Base-by-base conservation (phyloP, 2,797 vertebrate species). In the Siniperca obscura region DNA sequence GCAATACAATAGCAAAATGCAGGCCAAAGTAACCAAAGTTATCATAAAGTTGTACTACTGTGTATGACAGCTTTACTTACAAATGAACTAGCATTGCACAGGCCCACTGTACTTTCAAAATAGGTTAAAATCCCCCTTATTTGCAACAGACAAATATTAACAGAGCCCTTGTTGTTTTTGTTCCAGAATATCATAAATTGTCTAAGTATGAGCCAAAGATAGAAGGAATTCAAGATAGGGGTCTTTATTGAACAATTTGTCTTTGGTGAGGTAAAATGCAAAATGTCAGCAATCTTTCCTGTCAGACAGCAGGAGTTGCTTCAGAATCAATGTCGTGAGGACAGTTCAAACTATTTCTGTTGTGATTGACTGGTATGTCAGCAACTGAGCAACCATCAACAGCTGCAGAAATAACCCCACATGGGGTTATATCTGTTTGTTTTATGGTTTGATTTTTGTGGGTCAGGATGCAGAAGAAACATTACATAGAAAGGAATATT, bases 401-500 rank as follows among this genome's bases (percentile, higher is more conserved):
- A 92, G 89, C 91, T 91, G 89, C 90, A 86, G 87, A 88, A 90
- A 84, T 90, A 93, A 90, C 88, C 90, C 87, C 90, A 87, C 86
- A 87, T 84, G 91, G 89, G 92, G 90, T 91, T 92, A 83, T 70
- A 65, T 84, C 90, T 92, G 91, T 94, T 94, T 94, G 91, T 93
- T 94, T 90, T 93, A 83, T 85, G 82, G 83, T 91, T 92, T 91
- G 89, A 90, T 91, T 92, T 92, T 93, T 94, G 87, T 94, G 92
- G 94, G 92, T 94, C 92, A 93, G 80, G 86, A 93, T 91, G 87
- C 92, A 92, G 92, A 93, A 91, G 89, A 83, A 92, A 87, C 90
- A 90, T 93, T 92, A 92, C 91, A 90, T 91, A 88, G 81, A 93
- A 92, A 91, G 85, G 83, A 93, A 94, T 93, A 91, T 93, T 94